These are phyloP conservation scores for Bembecia ichneumoniformis DNA, from an alignment of 2,888 invertebrate genomes.

Conservation along the genomic window DNA sequence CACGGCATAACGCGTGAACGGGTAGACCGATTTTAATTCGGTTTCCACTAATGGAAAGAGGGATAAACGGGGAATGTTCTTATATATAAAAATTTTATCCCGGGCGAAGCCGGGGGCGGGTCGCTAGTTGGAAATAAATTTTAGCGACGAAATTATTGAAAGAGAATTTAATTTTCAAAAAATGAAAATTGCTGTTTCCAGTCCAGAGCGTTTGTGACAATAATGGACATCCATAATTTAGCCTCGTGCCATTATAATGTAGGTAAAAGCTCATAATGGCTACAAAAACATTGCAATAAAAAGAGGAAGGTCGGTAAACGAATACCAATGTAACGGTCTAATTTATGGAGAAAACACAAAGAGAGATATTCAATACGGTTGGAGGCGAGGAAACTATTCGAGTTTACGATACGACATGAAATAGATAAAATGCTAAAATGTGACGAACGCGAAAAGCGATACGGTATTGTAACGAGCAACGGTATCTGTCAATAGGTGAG, in stretches of 20 bases:
- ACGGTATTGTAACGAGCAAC: conserved; percentile 44
- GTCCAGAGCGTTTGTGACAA: not conserved
- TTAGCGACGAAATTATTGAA: too few relatives aligned
- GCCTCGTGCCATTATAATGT: conserved; percentile 3
- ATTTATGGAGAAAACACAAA: conserved; percentile 20
- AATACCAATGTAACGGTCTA: conserved; percentile 15
- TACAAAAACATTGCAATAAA: conserved; percentile 2
- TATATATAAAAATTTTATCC: too few relatives aligned
- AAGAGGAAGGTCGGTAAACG: conserved; percentile 11
- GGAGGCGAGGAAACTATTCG: conserved; percentile 21
- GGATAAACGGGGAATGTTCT: too few relatives aligned
- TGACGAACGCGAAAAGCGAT: conserved; percentile 37
- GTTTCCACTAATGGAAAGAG: too few relatives aligned
- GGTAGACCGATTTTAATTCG: too few relatives aligned
- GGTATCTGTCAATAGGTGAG: conserved; percentile 53
- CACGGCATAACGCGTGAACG: too few relatives aligned
- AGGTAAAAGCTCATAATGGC: conserved; percentile 3
- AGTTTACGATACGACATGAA: conserved; percentile 32
- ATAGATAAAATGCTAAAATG: conserved; percentile 39
- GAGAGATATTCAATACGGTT: conserved; percentile 20
- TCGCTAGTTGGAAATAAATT: too few relatives aligned
- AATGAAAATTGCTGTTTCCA: too few relatives aligned
- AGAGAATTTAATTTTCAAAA: too few relatives aligned
- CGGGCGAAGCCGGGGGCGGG: too few relatives aligned
- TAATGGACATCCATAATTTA: not conserved